Evolutionary conservation across 2,888 invertebrate genomes (phyloP).

Genomic region (Drosophila leonis): DNA sequence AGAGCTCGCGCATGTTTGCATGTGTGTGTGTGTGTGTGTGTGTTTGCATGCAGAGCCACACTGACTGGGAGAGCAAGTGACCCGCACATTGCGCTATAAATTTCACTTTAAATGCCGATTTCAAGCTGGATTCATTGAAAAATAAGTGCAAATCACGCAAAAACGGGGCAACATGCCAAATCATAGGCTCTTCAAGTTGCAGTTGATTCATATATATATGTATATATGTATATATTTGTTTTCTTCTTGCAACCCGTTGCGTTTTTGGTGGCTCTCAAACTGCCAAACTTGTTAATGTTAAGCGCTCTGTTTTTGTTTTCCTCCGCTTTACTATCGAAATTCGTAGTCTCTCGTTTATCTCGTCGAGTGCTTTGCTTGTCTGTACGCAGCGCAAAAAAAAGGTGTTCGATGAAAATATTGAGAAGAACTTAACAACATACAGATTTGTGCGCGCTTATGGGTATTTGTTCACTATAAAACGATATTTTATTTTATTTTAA

Average conservation of each 20-base stretch:
- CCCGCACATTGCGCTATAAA: slow-evolving; percentile 19
- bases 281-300: neutral
- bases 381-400: slow-evolving; percentile 1
- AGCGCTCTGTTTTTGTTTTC: slow-evolving; percentile 58
- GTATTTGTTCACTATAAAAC: neutral
- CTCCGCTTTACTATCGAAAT: slow-evolving; percentile 44
- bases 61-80: slow-evolving; percentile 15
- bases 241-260: slow-evolving; percentile 2
- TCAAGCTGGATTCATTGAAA: slow-evolving; percentile 25
- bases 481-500: neutral
- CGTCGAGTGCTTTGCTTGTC: neutral
- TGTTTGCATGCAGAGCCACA: neutral
- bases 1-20: slow-evolving; percentile 1
- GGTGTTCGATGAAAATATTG: slow-evolving; percentile 7
- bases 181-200: slow-evolving; percentile 15
- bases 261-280: slow-evolving; percentile 11
- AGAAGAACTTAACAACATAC: neutral
- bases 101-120: slow-evolving; percentile 30
- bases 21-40: neutral
- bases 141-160: slow-evolving; percentile 28
- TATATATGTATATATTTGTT: neutral
- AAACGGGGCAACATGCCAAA: slow-evolving; percentile 12
- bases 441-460: neutral
- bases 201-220: neutral
- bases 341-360: slow-evolving; percentile 30